These are phyloP conservation scores for Caenorhabditis sinica DNA, from an alignment of 2,888 invertebrate genomes.

Conservation along the genomic window DNA sequence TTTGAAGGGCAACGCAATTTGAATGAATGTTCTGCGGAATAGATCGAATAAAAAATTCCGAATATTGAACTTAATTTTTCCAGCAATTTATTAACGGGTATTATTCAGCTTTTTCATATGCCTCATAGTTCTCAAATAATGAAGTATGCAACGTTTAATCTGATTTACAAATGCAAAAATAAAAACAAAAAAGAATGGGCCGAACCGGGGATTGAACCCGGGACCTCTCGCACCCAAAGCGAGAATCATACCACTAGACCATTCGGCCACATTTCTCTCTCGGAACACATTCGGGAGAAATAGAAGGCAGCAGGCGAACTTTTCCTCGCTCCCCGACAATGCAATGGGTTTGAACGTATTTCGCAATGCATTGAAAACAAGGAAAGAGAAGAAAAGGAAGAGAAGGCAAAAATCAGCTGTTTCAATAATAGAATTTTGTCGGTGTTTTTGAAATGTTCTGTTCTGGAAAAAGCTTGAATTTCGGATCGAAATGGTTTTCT, in stretches of 20 bases:
- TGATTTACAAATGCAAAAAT: too few relatives aligned
- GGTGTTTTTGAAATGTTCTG: too few relatives aligned
- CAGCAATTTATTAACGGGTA: too few relatives aligned
- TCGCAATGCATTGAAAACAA: background rate
- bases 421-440: background rate
- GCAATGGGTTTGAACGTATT: background rate
- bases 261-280: conserved; percentile 67
- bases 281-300: background rate
- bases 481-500: background rate
- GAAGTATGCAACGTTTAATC: background rate
- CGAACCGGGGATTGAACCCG: conserved; percentile 81
- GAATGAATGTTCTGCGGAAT: too few relatives aligned
- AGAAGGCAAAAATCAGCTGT: background rate
- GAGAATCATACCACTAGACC: conserved; percentile 84
- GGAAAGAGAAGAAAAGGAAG: background rate
- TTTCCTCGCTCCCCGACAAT: background rate
- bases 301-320: background rate
- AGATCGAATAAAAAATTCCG: too few relatives aligned
- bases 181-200: conserved; percentile 62
- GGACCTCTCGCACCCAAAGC: conserved; percentile 84
- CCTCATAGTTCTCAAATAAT: too few relatives aligned
- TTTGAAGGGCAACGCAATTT: too few relatives aligned
- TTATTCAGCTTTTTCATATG: too few relatives aligned
- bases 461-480: background rate
- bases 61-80: too few relatives aligned